phyloP scores from a whole-genome alignment of 2,888 invertebrate species.

The Cheilosia urbana region DNA sequence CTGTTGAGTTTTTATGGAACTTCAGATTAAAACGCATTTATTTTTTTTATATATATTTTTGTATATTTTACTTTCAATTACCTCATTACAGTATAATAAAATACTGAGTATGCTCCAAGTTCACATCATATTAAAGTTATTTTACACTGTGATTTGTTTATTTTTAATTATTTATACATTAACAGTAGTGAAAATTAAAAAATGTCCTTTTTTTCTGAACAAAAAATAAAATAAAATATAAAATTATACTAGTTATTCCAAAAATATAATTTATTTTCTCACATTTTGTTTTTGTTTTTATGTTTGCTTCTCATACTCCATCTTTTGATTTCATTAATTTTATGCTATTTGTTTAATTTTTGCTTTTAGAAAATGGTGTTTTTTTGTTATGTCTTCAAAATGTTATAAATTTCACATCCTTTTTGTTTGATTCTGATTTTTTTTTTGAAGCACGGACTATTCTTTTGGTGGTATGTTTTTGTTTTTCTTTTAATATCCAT shows the following conservation, averaged over 20 bases:
- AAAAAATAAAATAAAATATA: slow-evolving; percentile 56
- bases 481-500: slow-evolving; percentile 23
- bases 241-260: slow-evolving; percentile 69
- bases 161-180: slow-evolving; percentile 70
- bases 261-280: slow-evolving; percentile 66
- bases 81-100: slow-evolving; percentile 82
- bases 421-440: slow-evolving; percentile 44
- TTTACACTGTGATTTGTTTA: slow-evolving; percentile 71
- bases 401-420: slow-evolving; percentile 60
- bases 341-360: slow-evolving; percentile 18
- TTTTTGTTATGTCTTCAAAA: slow-evolving; percentile 47
- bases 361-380: slow-evolving; percentile 50
- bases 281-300: slow-evolving; percentile 27
- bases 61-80: slow-evolving; percentile 80
- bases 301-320: slow-evolving; percentile 47
- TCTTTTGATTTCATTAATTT: slow-evolving; percentile 26
- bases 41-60: slow-evolving; percentile 41
- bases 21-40: slow-evolving; percentile 18
- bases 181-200: slow-evolving; percentile 71
- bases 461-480: slow-evolving; percentile 47
- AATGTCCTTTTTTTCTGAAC: slow-evolving; percentile 50
- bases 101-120: slow-evolving; percentile 84
- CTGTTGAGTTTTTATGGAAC: not conserved
- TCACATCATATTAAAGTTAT: slow-evolving; percentile 81
- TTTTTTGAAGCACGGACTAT: slow-evolving; percentile 53